Conservation (phyloP, 2,888 invertebrate genomes). For the Lutraria lutraria region DNA sequence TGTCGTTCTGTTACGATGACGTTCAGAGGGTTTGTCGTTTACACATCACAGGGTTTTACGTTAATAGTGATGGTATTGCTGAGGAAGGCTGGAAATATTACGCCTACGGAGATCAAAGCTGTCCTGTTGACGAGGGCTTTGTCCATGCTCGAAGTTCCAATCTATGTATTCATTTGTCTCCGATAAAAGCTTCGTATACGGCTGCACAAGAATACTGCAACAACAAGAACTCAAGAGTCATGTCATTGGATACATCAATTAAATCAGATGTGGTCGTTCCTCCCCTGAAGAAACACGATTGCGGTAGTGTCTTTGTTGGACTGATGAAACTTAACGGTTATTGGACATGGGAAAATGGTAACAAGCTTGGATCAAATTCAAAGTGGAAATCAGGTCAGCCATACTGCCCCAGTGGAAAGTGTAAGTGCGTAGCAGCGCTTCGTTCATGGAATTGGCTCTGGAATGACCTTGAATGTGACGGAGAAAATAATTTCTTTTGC, state of each 20-base stretch:
- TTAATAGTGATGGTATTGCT: background rate
- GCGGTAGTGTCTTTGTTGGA: slow-evolving; percentile 11
- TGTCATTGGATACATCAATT: background rate
- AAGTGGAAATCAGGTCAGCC: no score
- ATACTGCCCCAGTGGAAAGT: no score
- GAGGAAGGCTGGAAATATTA: background rate
- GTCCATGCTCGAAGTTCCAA: background rate
- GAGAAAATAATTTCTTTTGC: no score
- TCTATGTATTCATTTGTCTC: background rate
- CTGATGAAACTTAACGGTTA: no score
- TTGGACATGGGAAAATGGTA: no score
- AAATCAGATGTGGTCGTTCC: background rate
- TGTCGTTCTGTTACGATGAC: background rate
- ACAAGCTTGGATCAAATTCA: no score
- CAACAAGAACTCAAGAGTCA: background rate
- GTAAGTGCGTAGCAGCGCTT: no score
- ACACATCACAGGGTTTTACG: background rate
- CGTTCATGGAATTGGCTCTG: no score
- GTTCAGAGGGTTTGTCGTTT: background rate
- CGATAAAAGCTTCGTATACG: background rate
- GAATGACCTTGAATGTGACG: no score
- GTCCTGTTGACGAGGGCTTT: background rate
- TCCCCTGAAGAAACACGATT: background rate
- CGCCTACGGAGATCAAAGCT: background rate
- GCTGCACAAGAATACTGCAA: background rate